phyloP scores from a whole-genome alignment of 2,113 vertebrate species.

The Cynocephalus volans region DNA sequence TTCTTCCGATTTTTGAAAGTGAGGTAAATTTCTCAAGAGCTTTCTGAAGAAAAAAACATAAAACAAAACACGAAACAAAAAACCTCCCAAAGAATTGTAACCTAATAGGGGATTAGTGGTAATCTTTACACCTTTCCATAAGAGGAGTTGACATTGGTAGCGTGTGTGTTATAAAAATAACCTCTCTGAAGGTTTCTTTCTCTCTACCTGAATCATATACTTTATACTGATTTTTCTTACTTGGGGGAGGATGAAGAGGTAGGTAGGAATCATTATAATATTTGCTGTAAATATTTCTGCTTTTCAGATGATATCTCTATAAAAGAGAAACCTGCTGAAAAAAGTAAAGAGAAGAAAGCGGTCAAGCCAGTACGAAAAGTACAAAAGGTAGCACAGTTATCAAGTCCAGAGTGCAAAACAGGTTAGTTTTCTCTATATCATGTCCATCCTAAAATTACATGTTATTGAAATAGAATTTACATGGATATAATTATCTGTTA shows the following conservation, averaged over 20 bases:
- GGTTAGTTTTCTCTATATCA: conserved; percentile 87
- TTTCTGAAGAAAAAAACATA: conserved; percentile 16
- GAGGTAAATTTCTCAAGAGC: conserved; percentile 19
- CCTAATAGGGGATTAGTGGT: not conserved
- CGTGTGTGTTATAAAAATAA: not conserved
- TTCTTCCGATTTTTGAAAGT: conserved; percentile 51
- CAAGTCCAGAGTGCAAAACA: conserved; percentile 92
- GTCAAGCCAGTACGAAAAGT: conserved; percentile 94
- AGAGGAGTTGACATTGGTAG: not conserved
- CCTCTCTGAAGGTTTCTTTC: not conserved
- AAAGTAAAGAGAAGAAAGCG: conserved; percentile 91
- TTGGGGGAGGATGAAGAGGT: not conserved
- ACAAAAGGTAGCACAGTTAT: conserved; percentile 89
- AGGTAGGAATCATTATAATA: not conserved
- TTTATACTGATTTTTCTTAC: conserved; percentile 24
- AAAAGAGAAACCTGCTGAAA: conserved; percentile 88
- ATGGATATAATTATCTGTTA: not conserved
- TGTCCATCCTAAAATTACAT: not conserved
- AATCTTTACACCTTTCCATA: conserved; percentile 6
- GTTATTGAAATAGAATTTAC: not conserved
- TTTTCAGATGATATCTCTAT: conserved; percentile 86
- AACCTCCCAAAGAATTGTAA: not conserved
- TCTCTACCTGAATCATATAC: not conserved
- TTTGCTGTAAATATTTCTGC: conserved; percentile 62
- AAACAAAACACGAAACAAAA: not conserved